phyloP scores from a whole-genome alignment of 2,113 vertebrate genomes.

The Callaeas wilsoni region DNA sequence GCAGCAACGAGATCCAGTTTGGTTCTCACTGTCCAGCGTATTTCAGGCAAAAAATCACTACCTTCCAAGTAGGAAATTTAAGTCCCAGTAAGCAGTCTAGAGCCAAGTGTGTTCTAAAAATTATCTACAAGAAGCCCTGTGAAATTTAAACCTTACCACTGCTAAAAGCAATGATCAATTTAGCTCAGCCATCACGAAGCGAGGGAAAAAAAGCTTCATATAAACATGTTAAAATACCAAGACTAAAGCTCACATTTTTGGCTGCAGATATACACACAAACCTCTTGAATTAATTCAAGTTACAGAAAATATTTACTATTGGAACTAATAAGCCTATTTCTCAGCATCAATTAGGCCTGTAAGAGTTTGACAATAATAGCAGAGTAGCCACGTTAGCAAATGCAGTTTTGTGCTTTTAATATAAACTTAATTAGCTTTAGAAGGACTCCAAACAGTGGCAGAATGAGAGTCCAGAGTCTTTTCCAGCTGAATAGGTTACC shows the following conservation, averaged over 20 bases:
- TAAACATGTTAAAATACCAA: background rate
- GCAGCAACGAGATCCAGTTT: background rate
- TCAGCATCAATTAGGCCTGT: background rate
- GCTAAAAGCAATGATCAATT: background rate
- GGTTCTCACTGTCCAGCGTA: background rate
- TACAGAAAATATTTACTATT: background rate
- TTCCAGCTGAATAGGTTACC: background rate
- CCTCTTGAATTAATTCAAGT: background rate
- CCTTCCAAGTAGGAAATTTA: background rate
- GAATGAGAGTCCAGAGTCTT: background rate
- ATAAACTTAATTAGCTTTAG: background rate
- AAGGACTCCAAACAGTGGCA: background rate
- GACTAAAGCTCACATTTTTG: background rate
- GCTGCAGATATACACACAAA: background rate
- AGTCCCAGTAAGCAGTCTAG: background rate
- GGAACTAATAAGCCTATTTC: background rate
- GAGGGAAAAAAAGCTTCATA: background rate
- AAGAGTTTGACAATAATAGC: background rate
- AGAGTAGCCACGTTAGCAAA: background rate
- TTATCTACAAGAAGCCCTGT: background rate
- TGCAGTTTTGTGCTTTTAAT: background rate
- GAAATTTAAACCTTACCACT: background rate
- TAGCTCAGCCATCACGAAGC: background rate
- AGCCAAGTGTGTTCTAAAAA: background rate
- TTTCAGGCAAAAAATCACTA: background rate